Conservation (phyloP, 2,888 invertebrate species). For the Corythucha ciliata region DNA sequence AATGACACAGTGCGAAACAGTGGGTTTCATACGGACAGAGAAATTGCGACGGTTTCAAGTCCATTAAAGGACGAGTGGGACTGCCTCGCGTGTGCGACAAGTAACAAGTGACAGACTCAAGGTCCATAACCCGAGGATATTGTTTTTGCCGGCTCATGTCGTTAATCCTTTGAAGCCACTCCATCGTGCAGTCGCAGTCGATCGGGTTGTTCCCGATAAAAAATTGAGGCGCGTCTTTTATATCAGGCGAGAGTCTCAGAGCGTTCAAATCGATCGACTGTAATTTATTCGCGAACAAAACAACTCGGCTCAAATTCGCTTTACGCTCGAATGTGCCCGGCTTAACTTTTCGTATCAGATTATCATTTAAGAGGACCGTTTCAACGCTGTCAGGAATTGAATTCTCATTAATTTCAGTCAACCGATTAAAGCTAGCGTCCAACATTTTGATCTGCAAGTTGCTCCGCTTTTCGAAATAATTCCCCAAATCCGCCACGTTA, state of each 20-base stretch:
- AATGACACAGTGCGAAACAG: conserved; percentile 89
- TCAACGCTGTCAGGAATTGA: conserved; percentile 82
- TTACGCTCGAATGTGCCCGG: conserved; percentile 81
- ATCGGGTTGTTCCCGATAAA: conserved; percentile 89
- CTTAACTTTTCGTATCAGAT: conserved; percentile 69
- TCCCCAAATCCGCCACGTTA: conserved; percentile 75
- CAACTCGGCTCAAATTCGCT: conserved; percentile 72
- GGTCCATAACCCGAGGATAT: conserved; percentile 79
- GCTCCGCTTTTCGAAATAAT: conserved; percentile 77
- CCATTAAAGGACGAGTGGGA: conserved; percentile 55
- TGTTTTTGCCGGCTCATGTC: conserved; percentile 69
- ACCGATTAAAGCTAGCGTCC: conserved; percentile 82
- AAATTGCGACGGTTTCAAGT: conserved; percentile 73
- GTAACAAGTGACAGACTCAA: conserved; percentile 78
- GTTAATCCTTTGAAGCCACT: conserved; percentile 85
- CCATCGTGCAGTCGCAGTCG: conserved; percentile 90
- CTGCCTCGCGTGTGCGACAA: conserved; percentile 69
- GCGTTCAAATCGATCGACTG: conserved; percentile 73
- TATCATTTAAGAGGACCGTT: conserved; percentile 78
- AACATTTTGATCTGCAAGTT: conserved; percentile 67
- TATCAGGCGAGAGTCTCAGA: conserved; percentile 62
- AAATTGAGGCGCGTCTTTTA: conserved; percentile 73
- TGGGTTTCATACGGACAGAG: conserved; percentile 85
- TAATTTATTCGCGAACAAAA: conserved; percentile 80
- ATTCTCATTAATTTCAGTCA: conserved; percentile 68